Base-by-base conservation (phyloP, 2,113 vertebrate species). In the Alosa alosa region DNA sequence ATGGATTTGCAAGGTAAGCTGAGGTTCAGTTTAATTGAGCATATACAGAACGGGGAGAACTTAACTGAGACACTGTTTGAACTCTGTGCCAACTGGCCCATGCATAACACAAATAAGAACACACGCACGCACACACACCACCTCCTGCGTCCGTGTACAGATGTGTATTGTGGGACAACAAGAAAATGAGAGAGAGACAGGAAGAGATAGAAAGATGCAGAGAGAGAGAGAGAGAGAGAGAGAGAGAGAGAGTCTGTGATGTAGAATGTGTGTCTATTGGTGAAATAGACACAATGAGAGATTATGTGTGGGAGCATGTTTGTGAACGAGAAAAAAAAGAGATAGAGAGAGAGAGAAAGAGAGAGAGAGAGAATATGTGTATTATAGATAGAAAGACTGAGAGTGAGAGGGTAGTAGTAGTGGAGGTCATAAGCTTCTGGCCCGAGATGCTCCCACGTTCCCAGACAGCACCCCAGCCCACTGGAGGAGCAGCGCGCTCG, bases 201-300 rank as follows among this genome's bases (percentile, higher is more conserved):
- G 55, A 25, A 55, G 47, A 41, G 49, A 57, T 49, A 83, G 49
- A 57, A 49, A 83, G 82, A 55, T 22, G 36, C n/a, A 57, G 47
- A 83, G 49, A 57, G n/a, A 83, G 82, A 82, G 55, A 72, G 20
- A 64, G 55, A 25, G 31, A 83, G n/a, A 83, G 49, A 57, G n/a
- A 83, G 82, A 82, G 47, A 83, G 47, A 57, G 50, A 55, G 50
- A 39, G 45, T 11, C 9, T 49, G 47, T 49, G 47, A 49, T 50
- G 13, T 57, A 10, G 82, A 3, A 15, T 64, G 60, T 64, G 18
- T 22, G n/a, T n/a, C 9, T 49, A 49, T 13, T 49, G 47, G 60
- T 7, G 22, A 64, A 64, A 47, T 47, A 10, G 46, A 47, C 6
- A 8, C 6, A 10, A 47, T 47, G 46, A 47, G 46, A 47, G 7